phyloP scores from a whole-genome alignment of 1,140 invertebrate species.

The Delia radicum region DNA sequence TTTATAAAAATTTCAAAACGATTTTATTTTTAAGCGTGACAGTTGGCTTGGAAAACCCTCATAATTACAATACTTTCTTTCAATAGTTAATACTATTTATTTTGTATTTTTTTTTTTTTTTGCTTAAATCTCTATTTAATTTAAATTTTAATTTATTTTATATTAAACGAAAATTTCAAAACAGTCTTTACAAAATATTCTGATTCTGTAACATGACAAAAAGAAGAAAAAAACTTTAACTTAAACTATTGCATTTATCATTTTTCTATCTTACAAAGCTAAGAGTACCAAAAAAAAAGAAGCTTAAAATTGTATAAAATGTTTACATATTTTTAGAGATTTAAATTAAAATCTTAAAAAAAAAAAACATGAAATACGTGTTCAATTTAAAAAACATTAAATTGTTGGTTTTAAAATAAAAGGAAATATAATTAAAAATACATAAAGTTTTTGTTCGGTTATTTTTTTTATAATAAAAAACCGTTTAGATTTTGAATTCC shows the following conservation, averaged over 20 bases:
- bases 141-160: no score
- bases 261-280: background rate
- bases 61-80: no score
- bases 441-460: background rate
- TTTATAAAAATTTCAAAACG: no score
- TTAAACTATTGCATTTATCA: background rate
- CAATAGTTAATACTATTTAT: no score
- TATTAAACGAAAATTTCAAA: no score
- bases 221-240: background rate
- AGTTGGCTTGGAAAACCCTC: no score
- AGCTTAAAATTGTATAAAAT: background rate
- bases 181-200: no score
- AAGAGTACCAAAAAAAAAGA: background rate
- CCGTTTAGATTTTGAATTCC: background rate
- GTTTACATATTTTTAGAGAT: background rate
- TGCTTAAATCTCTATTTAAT: no score
- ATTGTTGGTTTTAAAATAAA: background rate
- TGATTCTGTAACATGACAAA: background rate
- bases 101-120: no score
- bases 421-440: background rate
- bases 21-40: no score
- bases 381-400: background rate
- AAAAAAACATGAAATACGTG: conserved; percentile 4
- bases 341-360: background rate
- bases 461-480: background rate